Base-by-base conservation (phyloP, 1,140 invertebrate genomes). In the Lysiphlebus fabarum region DNA sequence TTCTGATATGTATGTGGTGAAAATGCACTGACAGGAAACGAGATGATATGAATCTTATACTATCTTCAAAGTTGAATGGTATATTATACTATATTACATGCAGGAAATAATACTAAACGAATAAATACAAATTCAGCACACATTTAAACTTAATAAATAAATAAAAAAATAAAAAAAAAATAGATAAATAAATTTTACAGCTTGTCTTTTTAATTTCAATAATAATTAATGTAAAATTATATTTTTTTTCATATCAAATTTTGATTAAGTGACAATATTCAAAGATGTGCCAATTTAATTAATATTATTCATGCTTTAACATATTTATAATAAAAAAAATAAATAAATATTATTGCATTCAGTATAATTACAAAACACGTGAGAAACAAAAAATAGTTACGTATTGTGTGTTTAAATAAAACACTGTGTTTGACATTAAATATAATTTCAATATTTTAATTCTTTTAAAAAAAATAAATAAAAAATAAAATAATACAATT, bases 371-470 rank as follows among this genome's bases (percentile, higher is more conserved):
- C 17, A 26, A 26, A 37, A 51, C 36, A 51, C 49, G 49, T 47
- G 41, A 48, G 44, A 49, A 57, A 17, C 48, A 45, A 37, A 54
- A 54, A 54, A 48, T 57, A 48, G 45, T 57, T 57, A 57, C 55
- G 55, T 57, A 49, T 12, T 14, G 55, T 40, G 55, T 40, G n/a
- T 37, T 12, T 37, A 36, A 10, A 26, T 26, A 26, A 26, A 26
- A 26, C 17, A 26, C 17, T 26, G 17, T 26, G 17, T 1, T 26
- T 10, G 9, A 45, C 45, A 33, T 33, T 33, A 45, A 26, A 45
- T 48, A 57, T 48, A 36, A 57, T 48, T 57, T 36, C 38, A 48
- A 48, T 49, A 57, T 57, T 57, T 49, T 57, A 56, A 57, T 57
- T 26, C 17, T 26, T 26, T n/a, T n/a, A n/a, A n/a, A n/a, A n/a